Percentiles rank a stretch among this genome's conserved stretches.
Evolutionary conservation across 1,140 invertebrate genomes (phyloP).

Genomic region (Campoletis sonorensis): DNA sequence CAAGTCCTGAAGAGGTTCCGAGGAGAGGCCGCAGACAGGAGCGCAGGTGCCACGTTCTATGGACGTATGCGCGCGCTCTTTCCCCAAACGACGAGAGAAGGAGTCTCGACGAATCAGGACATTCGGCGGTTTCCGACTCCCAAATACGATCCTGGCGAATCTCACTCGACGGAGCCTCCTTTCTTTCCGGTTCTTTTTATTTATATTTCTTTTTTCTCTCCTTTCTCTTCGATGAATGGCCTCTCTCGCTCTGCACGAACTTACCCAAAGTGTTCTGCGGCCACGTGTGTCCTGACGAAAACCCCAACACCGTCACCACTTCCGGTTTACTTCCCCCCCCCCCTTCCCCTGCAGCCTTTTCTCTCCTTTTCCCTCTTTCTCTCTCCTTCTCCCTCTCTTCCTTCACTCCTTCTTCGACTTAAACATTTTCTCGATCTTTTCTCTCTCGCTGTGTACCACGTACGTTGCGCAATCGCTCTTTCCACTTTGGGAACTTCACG

Average conservation of each 20-base stretch:
- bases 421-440: neutral
- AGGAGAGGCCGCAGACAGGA: constrained; percentile 15
- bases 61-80: constrained; percentile 8
- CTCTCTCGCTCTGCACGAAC: neutral
- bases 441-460: neutral
- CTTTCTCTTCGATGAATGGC: neutral
- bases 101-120: constrained; percentile 34
- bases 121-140: constrained; percentile 32
- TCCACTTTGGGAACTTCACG: neutral
- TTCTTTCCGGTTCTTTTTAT: neutral
- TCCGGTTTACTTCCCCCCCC: constrained; percentile 6
- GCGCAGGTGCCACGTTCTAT: constrained; percentile 33
- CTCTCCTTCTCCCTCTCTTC: neutral
- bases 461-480: neutral
- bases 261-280: neutral
- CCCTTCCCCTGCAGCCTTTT: neutral
- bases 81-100: constrained; percentile 6
- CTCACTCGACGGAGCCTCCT: constrained; percentile 21
- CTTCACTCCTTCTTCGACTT: constrained; percentile 4
- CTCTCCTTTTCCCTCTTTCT: neutral
- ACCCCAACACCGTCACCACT: constrained; percentile 4
- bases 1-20: neutral
- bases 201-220: neutral
- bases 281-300: neutral
- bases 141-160: constrained; percentile 9